phyloP scores from a whole-genome alignment of 2,888 invertebrate species.

The Itoplectis maculator region DNA sequence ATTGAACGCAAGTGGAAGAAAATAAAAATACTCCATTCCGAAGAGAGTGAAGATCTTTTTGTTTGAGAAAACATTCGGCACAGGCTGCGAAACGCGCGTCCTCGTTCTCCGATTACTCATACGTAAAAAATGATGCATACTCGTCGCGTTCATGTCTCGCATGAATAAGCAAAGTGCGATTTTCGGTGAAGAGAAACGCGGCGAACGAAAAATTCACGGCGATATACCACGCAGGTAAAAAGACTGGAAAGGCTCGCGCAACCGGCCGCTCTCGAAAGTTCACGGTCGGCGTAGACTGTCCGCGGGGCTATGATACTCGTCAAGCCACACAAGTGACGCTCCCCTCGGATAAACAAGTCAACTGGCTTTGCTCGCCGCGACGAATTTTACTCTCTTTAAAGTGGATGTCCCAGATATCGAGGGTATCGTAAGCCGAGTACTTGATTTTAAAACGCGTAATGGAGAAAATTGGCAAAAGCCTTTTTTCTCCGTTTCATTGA shows the following conservation, averaged over 20 bases:
- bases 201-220: background rate
- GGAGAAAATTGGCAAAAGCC: background rate
- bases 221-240: conserved; percentile 7
- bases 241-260: background rate
- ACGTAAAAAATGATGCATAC: conserved; percentile 7
- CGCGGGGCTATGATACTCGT: conserved; percentile 14
- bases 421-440: background rate
- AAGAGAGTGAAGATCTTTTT: background rate
- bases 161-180: conserved; percentile 20
- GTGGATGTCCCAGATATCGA: background rate
- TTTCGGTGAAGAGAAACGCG: conserved; percentile 28
- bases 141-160: conserved; percentile 24
- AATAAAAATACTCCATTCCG: background rate
- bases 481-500: background rate
- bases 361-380: background rate
- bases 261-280: conserved; percentile 22
- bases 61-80: background rate
- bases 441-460: background rate
- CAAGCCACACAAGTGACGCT: conserved; percentile 17
- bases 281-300: conserved; percentile 25
- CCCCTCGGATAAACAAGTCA: background rate
- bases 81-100: conserved; percentile 21
- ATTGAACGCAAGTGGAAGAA: background rate
- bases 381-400: conserved; percentile 6
- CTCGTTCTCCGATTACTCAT: conserved; percentile 33